These are phyloP conservation scores for Rynchops niger DNA, from an alignment of 2,113 vertebrate species.

Conservation along the genomic window DNA sequence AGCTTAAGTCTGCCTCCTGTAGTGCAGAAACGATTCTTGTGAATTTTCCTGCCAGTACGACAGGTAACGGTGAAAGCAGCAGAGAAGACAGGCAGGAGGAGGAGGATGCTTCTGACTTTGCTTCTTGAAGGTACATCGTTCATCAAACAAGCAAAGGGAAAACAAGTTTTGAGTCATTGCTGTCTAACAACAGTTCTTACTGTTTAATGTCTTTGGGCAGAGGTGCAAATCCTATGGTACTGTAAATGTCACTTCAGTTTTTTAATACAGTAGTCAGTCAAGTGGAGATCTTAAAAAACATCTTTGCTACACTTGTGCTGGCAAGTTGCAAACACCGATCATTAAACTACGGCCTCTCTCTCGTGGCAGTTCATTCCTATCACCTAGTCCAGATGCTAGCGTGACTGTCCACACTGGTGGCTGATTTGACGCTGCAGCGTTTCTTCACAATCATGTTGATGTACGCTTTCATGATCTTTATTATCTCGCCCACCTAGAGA, in stretches of 20 bases:
- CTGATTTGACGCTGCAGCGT: slow-evolving; percentile 87
- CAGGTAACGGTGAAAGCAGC: slow-evolving; percentile 11
- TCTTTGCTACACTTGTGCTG: slow-evolving; percentile 69
- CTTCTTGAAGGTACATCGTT: slow-evolving; percentile 25
- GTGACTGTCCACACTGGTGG: slow-evolving; percentile 77
- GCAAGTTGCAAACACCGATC: slow-evolving; percentile 30
- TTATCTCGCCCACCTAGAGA: slow-evolving; percentile 87
- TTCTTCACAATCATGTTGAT: slow-evolving; percentile 96
- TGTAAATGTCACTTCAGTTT: slow-evolving; percentile 4
- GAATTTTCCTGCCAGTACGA: not conserved
- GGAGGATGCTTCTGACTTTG: not conserved
- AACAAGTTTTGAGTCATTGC: not conserved
- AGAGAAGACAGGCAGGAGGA: not conserved
- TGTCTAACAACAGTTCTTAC: not conserved
- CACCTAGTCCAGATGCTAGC: slow-evolving; percentile 86
- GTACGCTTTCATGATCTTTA: slow-evolving; percentile 95
- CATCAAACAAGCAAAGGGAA: slow-evolving; percentile 7
- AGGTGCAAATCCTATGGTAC: slow-evolving; percentile 24
- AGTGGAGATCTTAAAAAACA: slow-evolving; percentile 36
- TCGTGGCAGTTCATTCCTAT: not conserved
- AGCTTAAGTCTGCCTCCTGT: not conserved
- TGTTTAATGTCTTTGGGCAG: slow-evolving; percentile 37
- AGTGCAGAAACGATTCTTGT: not conserved
- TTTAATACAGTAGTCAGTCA: slow-evolving; percentile 34
- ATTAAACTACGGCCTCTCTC: not conserved